A percentile compares a stretch with the other conserved stretches of the same genome.
Evolutionary conservation across 2,113 vertebrate species (phyloP).

Genomic region (Genyomyrus donnyi): DNA sequence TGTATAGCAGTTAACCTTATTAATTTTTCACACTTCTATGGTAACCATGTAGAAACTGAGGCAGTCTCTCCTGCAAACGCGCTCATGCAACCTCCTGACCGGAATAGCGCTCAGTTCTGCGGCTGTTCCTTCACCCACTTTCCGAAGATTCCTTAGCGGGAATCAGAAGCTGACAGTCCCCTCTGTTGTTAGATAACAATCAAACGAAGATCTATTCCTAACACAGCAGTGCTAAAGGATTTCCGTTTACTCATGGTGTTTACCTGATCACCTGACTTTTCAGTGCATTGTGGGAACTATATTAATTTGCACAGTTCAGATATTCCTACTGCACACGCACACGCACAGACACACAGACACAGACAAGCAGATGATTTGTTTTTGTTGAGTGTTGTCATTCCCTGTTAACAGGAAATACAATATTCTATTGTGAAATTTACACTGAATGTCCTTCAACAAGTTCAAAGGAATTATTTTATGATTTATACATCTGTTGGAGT

Average conservation of each 20-base stretch:
- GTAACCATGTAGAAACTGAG: background rate
- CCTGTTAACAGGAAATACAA: constrained; percentile 27
- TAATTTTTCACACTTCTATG: constrained; percentile 14
- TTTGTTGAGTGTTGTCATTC: background rate
- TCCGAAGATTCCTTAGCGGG: background rate
- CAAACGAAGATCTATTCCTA: background rate
- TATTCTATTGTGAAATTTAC: constrained; percentile 35
- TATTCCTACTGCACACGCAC: background rate
- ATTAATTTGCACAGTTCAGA: background rate
- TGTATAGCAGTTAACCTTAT: constrained; percentile 12
- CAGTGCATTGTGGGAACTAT: background rate
- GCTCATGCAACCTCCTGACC: background rate
- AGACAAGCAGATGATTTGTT: background rate
- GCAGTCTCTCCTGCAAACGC: background rate
- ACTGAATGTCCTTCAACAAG: background rate
- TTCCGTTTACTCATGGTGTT: background rate
- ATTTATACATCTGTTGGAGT: background rate
- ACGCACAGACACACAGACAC: background rate
- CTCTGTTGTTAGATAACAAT: background rate
- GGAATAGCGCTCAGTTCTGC: background rate
- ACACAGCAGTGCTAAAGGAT: background rate
- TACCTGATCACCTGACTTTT: background rate
- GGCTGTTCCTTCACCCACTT: background rate
- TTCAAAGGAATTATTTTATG: background rate
- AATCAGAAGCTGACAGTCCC: background rate